Conservation (phyloP, 2,888 invertebrate species). For the Odontomyia ornata region DNA sequence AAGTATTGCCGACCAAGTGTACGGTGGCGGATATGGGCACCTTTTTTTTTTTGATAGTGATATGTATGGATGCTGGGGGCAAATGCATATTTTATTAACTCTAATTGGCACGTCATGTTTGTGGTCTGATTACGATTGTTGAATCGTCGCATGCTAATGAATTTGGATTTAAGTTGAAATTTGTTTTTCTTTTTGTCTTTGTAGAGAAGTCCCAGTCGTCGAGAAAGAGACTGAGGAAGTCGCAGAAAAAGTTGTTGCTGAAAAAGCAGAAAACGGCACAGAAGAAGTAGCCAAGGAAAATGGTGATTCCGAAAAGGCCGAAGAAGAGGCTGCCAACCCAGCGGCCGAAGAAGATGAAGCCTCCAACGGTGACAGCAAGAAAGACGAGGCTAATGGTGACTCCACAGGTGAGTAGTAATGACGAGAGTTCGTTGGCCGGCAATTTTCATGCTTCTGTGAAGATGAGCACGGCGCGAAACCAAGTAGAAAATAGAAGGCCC, state of each 20-base stretch:
- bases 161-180: no score
- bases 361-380: slow-evolving; percentile 53
- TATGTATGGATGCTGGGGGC: no score
- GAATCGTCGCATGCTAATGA: no score
- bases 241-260: slow-evolving; percentile 56
- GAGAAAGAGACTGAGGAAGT: slow-evolving; percentile 62
- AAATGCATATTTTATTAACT: background rate
- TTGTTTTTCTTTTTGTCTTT: slow-evolving; percentile 18
- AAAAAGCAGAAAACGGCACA: slow-evolving; percentile 58
- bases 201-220: slow-evolving; percentile 62
- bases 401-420: slow-evolving; percentile 57
- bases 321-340: slow-evolving; percentile 50
- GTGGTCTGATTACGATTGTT: no score
- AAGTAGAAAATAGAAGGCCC: no score
- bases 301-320: slow-evolving; percentile 52
- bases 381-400: slow-evolving; percentile 60
- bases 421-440: background rate
- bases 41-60: no score
- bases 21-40: no score
- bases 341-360: slow-evolving; percentile 54
- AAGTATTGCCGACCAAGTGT: no score
- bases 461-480: no score
- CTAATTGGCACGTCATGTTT: background rate
- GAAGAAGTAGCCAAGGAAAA: slow-evolving; percentile 51
- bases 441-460: no score